Evolutionary conservation across 53 echinoderm and acorn worm genomes (phyloP).

Genomic region (Pentamera pediparva): DNA sequence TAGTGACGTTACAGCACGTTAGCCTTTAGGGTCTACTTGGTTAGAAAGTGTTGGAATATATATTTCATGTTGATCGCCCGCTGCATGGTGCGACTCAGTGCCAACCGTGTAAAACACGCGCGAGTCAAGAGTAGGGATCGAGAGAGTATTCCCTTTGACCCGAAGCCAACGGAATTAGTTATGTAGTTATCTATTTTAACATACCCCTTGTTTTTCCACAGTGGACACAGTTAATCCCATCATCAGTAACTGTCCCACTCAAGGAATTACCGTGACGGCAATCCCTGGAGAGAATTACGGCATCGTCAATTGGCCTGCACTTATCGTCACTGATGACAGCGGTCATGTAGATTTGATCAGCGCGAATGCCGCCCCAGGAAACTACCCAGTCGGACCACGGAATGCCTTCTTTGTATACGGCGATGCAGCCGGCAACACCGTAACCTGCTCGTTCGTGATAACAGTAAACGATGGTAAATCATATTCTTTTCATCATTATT

Average conservation of each 20-base stretch:
- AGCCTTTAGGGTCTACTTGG: no score
- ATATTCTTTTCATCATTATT: no score
- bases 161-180: no score
- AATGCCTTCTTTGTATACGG: not conserved
- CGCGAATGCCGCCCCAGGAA: conserved; percentile 14
- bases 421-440: conserved; percentile 1
- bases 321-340: conserved; percentile 13
- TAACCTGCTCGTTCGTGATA: not conserved
- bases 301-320: not conserved
- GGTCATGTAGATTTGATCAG: conserved; percentile 6
- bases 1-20: no score
- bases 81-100: no score
- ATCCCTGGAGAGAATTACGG: not conserved
- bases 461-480: not conserved
- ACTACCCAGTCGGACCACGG: not conserved
- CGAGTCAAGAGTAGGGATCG: no score
- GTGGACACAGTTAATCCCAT: not conserved
- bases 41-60: no score
- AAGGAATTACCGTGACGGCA: not conserved
- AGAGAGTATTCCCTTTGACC: no score
- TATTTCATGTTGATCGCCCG: no score
- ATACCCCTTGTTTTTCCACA: not conserved
- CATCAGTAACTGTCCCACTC: conserved; percentile 1
- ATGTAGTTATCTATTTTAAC: not conserved
- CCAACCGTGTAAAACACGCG: no score